These are phyloP conservation scores for Atopsyche davidsoni DNA, from an alignment of 1,140 invertebrate genomes.

Conservation along the genomic window DNA sequence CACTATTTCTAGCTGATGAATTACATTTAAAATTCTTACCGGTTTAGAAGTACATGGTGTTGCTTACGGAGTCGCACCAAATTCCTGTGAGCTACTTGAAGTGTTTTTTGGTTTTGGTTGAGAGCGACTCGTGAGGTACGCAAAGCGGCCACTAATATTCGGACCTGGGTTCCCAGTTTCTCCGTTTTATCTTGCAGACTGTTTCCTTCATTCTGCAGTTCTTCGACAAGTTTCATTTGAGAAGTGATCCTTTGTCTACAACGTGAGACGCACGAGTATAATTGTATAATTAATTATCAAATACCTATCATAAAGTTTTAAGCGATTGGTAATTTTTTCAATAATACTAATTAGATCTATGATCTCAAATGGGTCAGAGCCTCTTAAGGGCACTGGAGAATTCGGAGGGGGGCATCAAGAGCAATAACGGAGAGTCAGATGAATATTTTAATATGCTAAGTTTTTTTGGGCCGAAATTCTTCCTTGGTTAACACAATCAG, in stretches of 20 bases:
- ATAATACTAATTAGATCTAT: no score
- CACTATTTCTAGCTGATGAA: no score
- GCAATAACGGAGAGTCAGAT: no score
- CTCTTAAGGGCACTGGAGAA: no score
- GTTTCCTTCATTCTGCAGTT: slow-evolving; percentile 39
- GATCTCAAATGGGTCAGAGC: no score
- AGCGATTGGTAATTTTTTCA: not conserved
- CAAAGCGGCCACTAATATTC: slow-evolving; percentile 40
- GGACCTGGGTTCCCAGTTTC: slow-evolving; percentile 39
- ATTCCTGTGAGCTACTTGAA: slow-evolving; percentile 2
- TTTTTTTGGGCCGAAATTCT: no score
- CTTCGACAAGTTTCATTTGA: slow-evolving; percentile 40
- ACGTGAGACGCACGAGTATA: no score
- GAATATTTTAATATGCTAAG: no score
- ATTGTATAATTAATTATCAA: no score
- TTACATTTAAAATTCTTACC: slow-evolving; percentile 10
- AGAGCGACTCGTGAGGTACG: slow-evolving; percentile 6
- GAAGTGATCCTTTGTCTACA: slow-evolving; percentile 44
- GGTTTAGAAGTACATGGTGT: slow-evolving; percentile 22
- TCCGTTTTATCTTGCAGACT: slow-evolving; percentile 42
- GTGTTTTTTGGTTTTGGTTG: slow-evolving; percentile 9
- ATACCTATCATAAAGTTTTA: no score
- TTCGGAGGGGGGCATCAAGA: no score
- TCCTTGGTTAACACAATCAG: no score
- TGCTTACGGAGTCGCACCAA: slow-evolving; percentile 13